Evolutionary conservation across 2,113 vertebrate species (phyloP), one percentile per base, ranked within the genome.

Genomic region (Urocitellus parryii): DNA sequence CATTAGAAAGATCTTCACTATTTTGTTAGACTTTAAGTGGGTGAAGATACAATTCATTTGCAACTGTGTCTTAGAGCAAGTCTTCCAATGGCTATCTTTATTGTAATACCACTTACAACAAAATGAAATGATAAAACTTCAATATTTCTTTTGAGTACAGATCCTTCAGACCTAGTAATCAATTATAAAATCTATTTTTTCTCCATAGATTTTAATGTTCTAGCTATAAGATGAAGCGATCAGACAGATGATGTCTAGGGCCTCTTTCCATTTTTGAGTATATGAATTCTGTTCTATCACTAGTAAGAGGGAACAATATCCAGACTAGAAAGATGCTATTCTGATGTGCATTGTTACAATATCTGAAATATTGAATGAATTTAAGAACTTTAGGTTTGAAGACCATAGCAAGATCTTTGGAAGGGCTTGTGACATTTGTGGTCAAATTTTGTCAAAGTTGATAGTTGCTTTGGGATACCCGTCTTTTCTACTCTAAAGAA

Each of bases 281-380:
- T 16, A 65, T 70, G 18, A 0, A 79, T 72, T 90, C 81, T 85
- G 1, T 22, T 8, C 42, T 88, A 17, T 72, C 53, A 65, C 6
- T n/a, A 1, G 18, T 73, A 85, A 58, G n/a, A 88, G 79, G 39
- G 11, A 90, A 14, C 29, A 45, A 88, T 88, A 58, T 51, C 27
- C 70, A 16, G 3, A 70, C 22, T 86, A 86, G 20, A 91, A 1
- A 95, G 17, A 88, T 53, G 32, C 2, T 94, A 13, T 34, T 76
- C 17, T 96, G 51, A 73, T 34, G 85, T 56, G 22, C 2, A 89
- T 13, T 82, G 18, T 74, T 86, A 79, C 3, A 89, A 67, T n/a
- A 95, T 51, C 53, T 93, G 51, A 94, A 89, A 86, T 73, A 70
- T 3, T 70, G 53, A 74, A 22, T 94, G 20, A 53, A 95, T 95